These are phyloP conservation scores for Aphodius sticticus DNA, from an alignment of 2,888 invertebrate genomes.

Conservation along the genomic window DNA sequence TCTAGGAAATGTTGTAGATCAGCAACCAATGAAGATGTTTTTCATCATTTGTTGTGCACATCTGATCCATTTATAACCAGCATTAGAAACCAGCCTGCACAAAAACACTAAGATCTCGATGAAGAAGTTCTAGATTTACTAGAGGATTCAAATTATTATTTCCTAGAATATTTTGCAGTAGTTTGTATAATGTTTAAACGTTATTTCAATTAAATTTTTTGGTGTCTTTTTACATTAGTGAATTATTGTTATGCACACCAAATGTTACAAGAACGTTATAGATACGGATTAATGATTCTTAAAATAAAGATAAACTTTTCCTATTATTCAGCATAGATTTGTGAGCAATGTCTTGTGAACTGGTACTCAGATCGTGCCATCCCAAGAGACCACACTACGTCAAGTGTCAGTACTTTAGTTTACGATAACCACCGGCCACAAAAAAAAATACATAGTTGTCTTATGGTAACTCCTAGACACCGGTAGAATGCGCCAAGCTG, in stretches of 20 bases:
- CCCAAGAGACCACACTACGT: background rate
- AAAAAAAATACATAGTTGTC: background rate
- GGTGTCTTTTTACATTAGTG: no score
- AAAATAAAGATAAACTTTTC: background rate
- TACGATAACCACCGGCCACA: background rate
- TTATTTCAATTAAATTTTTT: no score
- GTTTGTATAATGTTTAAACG: no score
- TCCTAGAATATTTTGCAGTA: no score
- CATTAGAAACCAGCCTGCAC: no score
- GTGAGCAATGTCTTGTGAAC: background rate
- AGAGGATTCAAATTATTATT: no score
- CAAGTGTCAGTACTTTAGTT: background rate
- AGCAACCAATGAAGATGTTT: no score
- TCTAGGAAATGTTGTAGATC: no score
- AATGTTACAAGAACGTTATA: background rate
- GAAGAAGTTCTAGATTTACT: no score
- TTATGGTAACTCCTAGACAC: background rate
- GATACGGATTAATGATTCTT: background rate
- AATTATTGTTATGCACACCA: background rate
- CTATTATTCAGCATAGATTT: background rate
- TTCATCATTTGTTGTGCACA: no score
- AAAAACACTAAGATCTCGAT: no score
- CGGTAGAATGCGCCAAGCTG: conserved; percentile 4
- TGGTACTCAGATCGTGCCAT: background rate
- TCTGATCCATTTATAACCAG: no score